phyloP scores from a whole-genome alignment of 2,888 invertebrate genomes.

The Taenaris catops region DNA sequence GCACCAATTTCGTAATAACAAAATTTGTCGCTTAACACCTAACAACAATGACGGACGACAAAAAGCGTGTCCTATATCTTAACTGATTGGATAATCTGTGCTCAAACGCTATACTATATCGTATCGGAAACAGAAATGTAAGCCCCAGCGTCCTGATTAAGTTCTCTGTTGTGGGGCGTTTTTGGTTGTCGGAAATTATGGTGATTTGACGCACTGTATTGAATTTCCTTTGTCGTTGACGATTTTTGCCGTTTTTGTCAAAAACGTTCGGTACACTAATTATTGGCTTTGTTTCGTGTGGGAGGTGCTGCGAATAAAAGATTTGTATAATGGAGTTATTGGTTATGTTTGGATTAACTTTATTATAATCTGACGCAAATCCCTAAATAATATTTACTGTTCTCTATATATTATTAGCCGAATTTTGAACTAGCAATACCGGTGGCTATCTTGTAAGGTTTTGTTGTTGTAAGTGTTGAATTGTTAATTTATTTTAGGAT shows the following conservation, averaged over 20 bases:
- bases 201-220: slow-evolving; percentile 67
- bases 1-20: slow-evolving; percentile 37
- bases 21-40: slow-evolving; percentile 41
- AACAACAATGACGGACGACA: slow-evolving; percentile 34
- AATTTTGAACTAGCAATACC: no score
- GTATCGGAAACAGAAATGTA: slow-evolving; percentile 77
- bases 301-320: slow-evolving; percentile 37
- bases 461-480: no score
- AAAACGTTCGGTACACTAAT: slow-evolving; percentile 58
- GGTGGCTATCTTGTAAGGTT: no score
- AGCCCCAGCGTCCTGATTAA: slow-evolving; percentile 68
- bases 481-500: no score
- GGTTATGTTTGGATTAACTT: slow-evolving; percentile 43
- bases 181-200: slow-evolving; percentile 58
- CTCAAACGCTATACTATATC: slow-evolving; percentile 73
- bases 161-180: slow-evolving; percentile 63
- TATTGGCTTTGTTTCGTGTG: slow-evolving; percentile 59
- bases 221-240: slow-evolving; percentile 53
- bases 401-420: no score
- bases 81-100: slow-evolving; percentile 80
- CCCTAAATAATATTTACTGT: neutral
- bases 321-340: slow-evolving; percentile 33
- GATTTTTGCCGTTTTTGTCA: slow-evolving; percentile 64
- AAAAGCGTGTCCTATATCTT: slow-evolving; percentile 78
- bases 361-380: slow-evolving; percentile 5